Evolutionary conservation across 2,797 vertebrate species (phyloP).

Genomic region (Galago senegalensis): DNA sequence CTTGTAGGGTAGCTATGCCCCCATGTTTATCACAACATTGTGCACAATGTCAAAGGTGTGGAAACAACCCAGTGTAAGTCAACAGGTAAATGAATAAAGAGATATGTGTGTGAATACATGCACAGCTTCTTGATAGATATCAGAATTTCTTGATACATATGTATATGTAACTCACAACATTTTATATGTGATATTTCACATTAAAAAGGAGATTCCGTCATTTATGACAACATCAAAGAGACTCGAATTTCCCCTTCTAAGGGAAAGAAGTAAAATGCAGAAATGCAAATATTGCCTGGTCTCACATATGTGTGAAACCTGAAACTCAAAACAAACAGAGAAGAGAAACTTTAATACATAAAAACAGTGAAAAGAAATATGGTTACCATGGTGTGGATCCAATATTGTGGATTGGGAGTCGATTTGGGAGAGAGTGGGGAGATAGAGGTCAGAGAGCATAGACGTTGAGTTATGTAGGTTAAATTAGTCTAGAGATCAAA

Average conservation of each 20-base stretch:
- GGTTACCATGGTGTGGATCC: no score
- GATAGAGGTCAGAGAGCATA: background rate
- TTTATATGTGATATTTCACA: background rate
- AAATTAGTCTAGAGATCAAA: background rate
- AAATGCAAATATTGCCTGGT: background rate
- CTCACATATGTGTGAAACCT: background rate
- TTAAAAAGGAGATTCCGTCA: background rate
- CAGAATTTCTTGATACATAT: background rate
- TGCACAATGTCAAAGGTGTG: background rate
- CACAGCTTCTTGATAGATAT: background rate
- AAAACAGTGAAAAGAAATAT: background rate
- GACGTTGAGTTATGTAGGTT: background rate
- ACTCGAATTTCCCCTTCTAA: background rate
- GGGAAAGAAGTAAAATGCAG: background rate
- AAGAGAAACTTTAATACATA: background rate
- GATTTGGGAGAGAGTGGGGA: rapidly evolving
- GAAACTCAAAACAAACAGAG: background rate
- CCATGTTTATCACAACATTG: background rate
- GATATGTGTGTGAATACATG: background rate
- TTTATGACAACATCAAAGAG: background rate
- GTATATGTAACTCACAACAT: no score
- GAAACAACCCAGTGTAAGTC: background rate
- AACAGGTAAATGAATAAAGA: background rate
- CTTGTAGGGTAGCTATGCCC: background rate
- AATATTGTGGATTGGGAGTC: no score